Conservation (phyloP, 2,797 vertebrate genomes). For the Okamejei kenojei region DNA sequence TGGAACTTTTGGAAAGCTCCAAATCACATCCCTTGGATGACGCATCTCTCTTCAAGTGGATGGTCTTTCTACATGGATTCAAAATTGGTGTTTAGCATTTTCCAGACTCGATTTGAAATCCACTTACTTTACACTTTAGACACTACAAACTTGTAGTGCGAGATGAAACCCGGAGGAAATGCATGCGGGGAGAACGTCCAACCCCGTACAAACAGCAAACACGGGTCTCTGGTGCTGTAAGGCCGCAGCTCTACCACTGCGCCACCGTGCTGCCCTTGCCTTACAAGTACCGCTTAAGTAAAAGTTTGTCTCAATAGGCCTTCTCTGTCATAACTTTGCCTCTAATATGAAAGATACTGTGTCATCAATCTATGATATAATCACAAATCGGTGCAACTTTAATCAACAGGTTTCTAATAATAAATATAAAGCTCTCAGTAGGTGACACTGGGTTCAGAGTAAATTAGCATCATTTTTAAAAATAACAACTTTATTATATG, state of each 20-base stretch:
- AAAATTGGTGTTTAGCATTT: not conserved
- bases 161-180: too few species aligned
- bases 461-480: not conserved
- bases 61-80: not conserved
- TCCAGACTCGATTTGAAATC: not conserved
- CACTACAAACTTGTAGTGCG: too few species aligned
- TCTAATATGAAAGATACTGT: not conserved
- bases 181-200: too few species aligned
- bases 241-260: too few species aligned
- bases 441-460: not conserved
- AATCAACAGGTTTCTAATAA: constrained; percentile 2
- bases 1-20: constrained; percentile 1
- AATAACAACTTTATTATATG: not conserved
- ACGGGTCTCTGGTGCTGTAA: too few species aligned
- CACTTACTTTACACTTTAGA: not conserved
- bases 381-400: not conserved
- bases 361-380: not conserved
- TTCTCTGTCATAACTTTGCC: not conserved
- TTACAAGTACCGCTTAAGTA: not conserved
- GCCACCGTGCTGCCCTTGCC: too few species aligned
- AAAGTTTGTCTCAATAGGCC: not conserved
- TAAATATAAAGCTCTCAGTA: not conserved
- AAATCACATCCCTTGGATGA: not conserved
- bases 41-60: not conserved
- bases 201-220: too few species aligned